phyloP scores from a whole-genome alignment of 2,888 invertebrate species.

The Patella ulyssiponensis region DNA sequence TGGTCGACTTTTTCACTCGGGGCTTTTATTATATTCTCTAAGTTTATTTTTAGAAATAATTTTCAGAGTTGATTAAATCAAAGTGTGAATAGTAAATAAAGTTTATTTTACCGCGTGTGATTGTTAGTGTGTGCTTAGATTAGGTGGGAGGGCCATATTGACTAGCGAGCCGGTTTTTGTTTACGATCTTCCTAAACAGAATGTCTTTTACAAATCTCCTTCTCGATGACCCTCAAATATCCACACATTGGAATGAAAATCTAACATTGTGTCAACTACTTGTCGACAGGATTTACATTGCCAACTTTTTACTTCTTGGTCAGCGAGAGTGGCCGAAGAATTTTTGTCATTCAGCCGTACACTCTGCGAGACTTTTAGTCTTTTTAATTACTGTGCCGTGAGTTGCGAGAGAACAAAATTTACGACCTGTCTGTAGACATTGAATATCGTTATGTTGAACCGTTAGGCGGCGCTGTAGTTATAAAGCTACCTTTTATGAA shows the following conservation, averaged over 20 bases:
- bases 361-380: too few species aligned
- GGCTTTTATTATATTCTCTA: too few species aligned
- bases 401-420: too few species aligned
- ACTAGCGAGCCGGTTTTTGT: background rate
- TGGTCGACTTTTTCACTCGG: too few species aligned
- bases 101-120: background rate
- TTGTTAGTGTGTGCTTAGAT: background rate
- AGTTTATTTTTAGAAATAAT: too few species aligned
- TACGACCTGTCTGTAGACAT: too few species aligned
- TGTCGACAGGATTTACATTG: too few species aligned
- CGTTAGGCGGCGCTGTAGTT: background rate
- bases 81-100: slow-evolving; percentile 4
- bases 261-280: background rate
- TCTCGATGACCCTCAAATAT: background rate
- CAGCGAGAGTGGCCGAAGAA: too few species aligned
- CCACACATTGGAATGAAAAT: background rate
- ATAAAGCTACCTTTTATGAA: background rate
- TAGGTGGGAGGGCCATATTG: slow-evolving; percentile 4
- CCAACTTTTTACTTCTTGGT: too few species aligned
- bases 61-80: background rate
- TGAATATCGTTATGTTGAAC: background rate
- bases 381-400: too few species aligned
- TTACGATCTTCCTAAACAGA: slow-evolving; percentile 1
- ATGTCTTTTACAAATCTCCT: slow-evolving; percentile 5
- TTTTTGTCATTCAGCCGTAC: too few species aligned